A percentile compares a stretch with the other conserved stretches of the same genome.
phyloP scores from a whole-genome alignment of 2,113 vertebrate species.

The Anguilla japonica region DNA sequence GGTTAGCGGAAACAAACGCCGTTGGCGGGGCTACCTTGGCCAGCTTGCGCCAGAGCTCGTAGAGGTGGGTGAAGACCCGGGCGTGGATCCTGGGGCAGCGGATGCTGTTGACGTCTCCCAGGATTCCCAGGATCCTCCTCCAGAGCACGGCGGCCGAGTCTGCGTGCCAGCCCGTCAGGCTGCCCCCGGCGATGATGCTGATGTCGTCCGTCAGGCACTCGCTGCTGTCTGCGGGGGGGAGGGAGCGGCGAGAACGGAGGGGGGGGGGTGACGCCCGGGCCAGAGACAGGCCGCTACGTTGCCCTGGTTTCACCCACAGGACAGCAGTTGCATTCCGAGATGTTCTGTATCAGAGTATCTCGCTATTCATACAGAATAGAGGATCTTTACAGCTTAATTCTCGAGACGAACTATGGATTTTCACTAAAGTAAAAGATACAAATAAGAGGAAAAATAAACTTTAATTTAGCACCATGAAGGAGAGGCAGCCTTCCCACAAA shows the following conservation, averaged over 20 bases:
- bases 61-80: slow-evolving; percentile 88
- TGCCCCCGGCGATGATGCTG: slow-evolving; percentile 96
- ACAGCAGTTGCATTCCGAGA: not conserved
- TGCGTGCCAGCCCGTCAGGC: slow-evolving; percentile 89
- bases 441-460: too few relatives aligned
- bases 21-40: slow-evolving; percentile 77
- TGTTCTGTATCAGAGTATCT: not conserved
- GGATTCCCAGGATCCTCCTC: slow-evolving; percentile 93
- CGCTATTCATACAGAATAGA: too few relatives aligned
- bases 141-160: slow-evolving; percentile 95
- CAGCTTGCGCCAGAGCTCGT: slow-evolving; percentile 94
- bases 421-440: too few relatives aligned
- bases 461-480: too few relatives aligned
- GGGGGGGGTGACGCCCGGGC: not conserved
- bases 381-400: too few relatives aligned
- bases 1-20: too few relatives aligned
- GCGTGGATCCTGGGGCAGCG: slow-evolving; percentile 89
- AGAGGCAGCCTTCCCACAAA: too few relatives aligned
- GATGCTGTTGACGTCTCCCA: slow-evolving; percentile 95
- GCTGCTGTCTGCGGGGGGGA: slow-evolving; percentile 79
- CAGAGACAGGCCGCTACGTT: too few relatives aligned
- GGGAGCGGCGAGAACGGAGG: not conserved
- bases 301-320: not conserved
- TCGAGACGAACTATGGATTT: too few relatives aligned
- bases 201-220: slow-evolving; percentile 92